phyloP scores from a whole-genome alignment of 2,888 invertebrate species.

The Sminthurinus aureus region DNA sequence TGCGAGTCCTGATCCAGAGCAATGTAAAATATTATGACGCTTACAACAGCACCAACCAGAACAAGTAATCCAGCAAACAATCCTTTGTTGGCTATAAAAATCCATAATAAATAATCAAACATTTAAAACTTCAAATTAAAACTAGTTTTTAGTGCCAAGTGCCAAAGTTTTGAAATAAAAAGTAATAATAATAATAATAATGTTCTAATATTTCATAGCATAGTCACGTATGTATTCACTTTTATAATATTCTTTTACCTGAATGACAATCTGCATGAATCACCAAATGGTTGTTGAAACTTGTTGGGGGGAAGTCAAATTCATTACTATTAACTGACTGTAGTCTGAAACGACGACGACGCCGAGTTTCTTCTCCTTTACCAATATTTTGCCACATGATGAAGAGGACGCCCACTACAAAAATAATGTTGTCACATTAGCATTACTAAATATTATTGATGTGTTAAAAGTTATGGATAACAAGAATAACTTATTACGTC shows the following conservation, averaged over 20 bases:
- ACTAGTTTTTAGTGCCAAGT: too few species aligned
- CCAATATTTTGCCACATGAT: constrained; percentile 80
- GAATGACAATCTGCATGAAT: constrained; percentile 79
- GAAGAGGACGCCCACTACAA: constrained; percentile 73
- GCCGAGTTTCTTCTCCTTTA: constrained; percentile 61
- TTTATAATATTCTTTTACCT: too few species aligned
- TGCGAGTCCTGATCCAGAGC: constrained; percentile 65
- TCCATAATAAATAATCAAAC: too few species aligned
- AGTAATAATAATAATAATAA: too few species aligned
- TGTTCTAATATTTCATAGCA: too few species aligned
- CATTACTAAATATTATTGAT: too few species aligned
- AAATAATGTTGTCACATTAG: neutral
- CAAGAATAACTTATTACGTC: neutral
- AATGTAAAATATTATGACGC: constrained; percentile 71
- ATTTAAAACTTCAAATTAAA: too few species aligned
- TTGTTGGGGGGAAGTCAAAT: constrained; percentile 61
- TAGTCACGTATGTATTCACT: too few species aligned
- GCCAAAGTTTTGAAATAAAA: too few species aligned
- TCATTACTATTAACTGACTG: constrained; percentile 62
- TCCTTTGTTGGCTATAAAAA: constrained; percentile 71
- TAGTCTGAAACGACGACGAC: constrained; percentile 63
- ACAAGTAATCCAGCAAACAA: constrained; percentile 74
- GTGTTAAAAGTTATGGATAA: too few species aligned
- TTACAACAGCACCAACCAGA: constrained; percentile 69
- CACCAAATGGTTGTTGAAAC: constrained; percentile 65